phyloP scores from a whole-genome alignment of 2,797 vertebrate genomes.

The Neopelma chrysocephalum region DNA sequence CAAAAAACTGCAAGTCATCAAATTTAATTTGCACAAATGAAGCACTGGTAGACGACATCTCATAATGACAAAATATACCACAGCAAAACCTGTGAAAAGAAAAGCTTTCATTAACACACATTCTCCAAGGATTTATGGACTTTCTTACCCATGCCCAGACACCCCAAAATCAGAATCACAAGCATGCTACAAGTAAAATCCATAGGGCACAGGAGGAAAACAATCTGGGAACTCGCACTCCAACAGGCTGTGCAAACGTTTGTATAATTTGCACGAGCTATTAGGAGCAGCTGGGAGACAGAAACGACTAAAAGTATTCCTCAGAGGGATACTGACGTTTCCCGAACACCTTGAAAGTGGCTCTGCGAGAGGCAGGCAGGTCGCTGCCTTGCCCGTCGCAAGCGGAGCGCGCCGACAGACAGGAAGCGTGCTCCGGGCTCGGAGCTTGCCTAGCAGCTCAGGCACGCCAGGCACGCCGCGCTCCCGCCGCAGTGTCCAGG shows the following conservation, averaged over 20 bases:
- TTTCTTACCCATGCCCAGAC: neutral
- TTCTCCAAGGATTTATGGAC: neutral
- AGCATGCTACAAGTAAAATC: neutral
- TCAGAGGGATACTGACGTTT: neutral
- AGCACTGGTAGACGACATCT: slow-evolving; percentile 92
- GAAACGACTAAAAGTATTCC: slow-evolving; percentile 43
- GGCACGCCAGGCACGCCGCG: slow-evolving; percentile 76
- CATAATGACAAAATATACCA: slow-evolving; percentile 88
- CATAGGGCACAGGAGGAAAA: neutral
- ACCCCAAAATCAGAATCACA: neutral
- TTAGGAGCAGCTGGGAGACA: slow-evolving; percentile 11
- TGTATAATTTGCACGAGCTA: neutral
- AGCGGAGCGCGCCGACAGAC: neutral
- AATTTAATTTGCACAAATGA: slow-evolving; percentile 98
- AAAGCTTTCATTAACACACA: slow-evolving; percentile 29
- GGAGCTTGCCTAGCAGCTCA: slow-evolving; percentile 63
- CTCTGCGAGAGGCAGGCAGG: slow-evolving; percentile 25
- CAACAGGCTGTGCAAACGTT: neutral
- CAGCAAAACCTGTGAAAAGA: slow-evolving; percentile 79
- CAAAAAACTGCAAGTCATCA: slow-evolving; percentile 95
- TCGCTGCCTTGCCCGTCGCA: neutral
- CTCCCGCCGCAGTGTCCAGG: neutral
- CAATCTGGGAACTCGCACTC: neutral
- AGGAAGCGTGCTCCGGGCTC: slow-evolving; percentile 52
- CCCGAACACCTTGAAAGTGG: neutral